A percentile compares a stretch with the other conserved stretches of the same genome.
Evolutionary conservation across 2,113 vertebrate genomes (phyloP).

Genomic region (Mesitornis unicolor): DNA sequence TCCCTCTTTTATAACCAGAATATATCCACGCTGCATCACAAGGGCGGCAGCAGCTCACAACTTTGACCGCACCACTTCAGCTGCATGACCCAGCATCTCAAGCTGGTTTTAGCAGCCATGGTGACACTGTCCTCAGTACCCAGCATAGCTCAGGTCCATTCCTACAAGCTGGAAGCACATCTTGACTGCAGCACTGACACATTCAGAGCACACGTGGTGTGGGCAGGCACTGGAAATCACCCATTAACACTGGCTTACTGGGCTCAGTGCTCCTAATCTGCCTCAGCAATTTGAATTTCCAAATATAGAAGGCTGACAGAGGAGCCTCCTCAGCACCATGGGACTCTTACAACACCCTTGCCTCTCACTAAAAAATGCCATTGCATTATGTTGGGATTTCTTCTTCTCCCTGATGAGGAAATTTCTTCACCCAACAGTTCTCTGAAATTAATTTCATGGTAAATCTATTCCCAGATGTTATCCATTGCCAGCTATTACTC

Average conservation of each 20-base stretch:
- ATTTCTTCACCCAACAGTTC: background rate
- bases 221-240: background rate
- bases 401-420: background rate
- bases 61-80: background rate
- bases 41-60: background rate
- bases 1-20: background rate
- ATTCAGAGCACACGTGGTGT: background rate
- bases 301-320: background rate
- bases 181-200: background rate
- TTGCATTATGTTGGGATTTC: background rate
- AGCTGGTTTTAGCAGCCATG: background rate
- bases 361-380: background rate
- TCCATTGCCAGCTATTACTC: background rate
- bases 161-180: background rate
- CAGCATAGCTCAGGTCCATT: accelerated
- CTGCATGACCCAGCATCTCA: background rate
- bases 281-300: background rate
- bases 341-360: background rate
- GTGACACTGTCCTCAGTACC: background rate
- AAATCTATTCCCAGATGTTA: background rate
- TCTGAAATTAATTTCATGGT: background rate
- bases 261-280: background rate
- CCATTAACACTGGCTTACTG: background rate
- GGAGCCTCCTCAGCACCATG: background rate
- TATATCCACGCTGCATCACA: background rate